Evolutionary conservation across 2,113 vertebrate species (phyloP).

Genomic region (Gallinago undulata): DNA sequence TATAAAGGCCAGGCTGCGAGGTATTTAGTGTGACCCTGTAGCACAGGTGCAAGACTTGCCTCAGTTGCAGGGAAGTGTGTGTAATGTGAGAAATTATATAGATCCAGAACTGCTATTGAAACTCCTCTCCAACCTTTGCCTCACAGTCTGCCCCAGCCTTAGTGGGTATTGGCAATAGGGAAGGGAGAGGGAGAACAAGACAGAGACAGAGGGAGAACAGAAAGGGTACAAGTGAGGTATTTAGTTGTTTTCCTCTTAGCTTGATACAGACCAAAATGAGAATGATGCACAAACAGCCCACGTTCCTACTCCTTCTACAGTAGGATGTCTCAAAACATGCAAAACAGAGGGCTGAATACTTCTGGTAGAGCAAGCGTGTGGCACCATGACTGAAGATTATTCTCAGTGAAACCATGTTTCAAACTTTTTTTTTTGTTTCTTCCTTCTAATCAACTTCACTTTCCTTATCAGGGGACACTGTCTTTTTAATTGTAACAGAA

Average conservation of each 20-base stretch:
- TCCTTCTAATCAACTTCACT: neutral
- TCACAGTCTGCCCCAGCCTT: neutral
- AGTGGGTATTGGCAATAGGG: neutral
- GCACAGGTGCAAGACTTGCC: neutral
- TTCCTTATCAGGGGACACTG: neutral
- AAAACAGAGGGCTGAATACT: neutral
- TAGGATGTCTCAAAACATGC: neutral
- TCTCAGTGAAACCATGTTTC: neutral
- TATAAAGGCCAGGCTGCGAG: neutral
- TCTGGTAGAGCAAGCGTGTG: fast-evolving
- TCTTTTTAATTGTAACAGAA: neutral
- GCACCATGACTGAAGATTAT: neutral
- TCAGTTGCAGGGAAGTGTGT: neutral
- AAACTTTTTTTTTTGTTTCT: neutral
- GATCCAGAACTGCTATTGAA: neutral
- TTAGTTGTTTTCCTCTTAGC: neutral
- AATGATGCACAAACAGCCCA: neutral
- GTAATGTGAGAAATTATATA: neutral
- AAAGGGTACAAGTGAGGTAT: neutral
- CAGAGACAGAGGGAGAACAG: neutral
- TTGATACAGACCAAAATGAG: neutral
- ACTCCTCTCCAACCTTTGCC: neutral
- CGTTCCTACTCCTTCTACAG: neutral
- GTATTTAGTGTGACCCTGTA: neutral
- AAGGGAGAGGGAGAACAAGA: neutral